Conservation (phyloP, 2,797 vertebrate genomes). For the Gallinago stenura region DNA sequence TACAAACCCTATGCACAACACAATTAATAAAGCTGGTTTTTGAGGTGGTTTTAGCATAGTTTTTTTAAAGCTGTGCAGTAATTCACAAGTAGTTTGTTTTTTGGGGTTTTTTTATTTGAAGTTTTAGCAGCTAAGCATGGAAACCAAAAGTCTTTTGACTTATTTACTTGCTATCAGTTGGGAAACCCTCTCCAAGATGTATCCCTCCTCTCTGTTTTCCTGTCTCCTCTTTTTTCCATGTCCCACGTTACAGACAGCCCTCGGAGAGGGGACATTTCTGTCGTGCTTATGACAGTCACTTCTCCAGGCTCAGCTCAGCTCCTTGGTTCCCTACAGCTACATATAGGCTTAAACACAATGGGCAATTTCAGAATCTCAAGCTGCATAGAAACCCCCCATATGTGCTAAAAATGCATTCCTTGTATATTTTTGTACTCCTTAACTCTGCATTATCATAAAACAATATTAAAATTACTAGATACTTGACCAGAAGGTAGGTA, state of each 20-base stretch:
- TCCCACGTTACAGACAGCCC: background rate
- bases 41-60: background rate
- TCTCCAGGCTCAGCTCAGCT: background rate
- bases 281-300: background rate
- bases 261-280: background rate
- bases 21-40: background rate
- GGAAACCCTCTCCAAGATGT: background rate
- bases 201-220: background rate
- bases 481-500: background rate
- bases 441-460: background rate
- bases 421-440: background rate
- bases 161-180: background rate
- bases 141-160: too few species aligned
- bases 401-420: background rate
- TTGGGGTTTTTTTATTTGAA: background rate
- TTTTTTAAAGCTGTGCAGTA: background rate
- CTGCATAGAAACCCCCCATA: background rate
- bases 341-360: fast-evolving
- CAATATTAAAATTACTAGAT: background rate
- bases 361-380: background rate
- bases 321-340: fast-evolving
- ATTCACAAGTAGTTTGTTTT: background rate
- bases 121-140: background rate
- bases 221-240: background rate
- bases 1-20: background rate